These are phyloP conservation scores for Pseudochromis fuscus DNA, from an alignment of 2,797 vertebrate genomes.

Conservation along the genomic window DNA sequence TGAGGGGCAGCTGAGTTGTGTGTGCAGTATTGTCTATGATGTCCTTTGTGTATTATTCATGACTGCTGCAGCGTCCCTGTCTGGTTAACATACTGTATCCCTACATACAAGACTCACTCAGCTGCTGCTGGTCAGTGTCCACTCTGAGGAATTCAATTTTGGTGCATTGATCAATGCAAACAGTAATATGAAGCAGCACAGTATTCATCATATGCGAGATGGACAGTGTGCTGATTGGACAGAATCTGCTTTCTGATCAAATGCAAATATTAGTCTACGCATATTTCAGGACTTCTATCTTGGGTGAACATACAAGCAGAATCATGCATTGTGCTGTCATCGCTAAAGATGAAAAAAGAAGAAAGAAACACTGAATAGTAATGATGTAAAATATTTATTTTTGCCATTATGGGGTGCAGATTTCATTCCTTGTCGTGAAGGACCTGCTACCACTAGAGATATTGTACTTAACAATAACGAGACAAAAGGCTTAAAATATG, in stretches of 20 bases:
- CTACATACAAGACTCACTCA: conserved; percentile 48
- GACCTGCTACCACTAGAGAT: too few species aligned
- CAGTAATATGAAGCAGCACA: not conserved
- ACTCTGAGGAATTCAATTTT: conserved; percentile 30
- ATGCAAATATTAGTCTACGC: too few species aligned
- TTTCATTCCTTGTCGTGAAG: too few species aligned
- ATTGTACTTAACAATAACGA: too few species aligned
- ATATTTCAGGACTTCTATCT: too few species aligned
- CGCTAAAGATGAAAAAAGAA: too few species aligned
- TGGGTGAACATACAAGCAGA: too few species aligned
- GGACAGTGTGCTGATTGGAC: conserved; percentile 3
- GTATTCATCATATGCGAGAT: not conserved
- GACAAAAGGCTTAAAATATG: too few species aligned
- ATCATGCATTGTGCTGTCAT: too few species aligned
- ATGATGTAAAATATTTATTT: too few species aligned
- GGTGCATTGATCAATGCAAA: conserved; percentile 6
- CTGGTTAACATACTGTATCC: conserved; percentile 75
- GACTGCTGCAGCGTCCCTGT: conserved; percentile 77
- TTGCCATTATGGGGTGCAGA: too few species aligned
- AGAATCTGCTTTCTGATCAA: not conserved
- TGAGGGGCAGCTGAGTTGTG: conserved; percentile 50
- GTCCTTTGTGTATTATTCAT: conserved; percentile 87
- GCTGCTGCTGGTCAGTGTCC: conserved; percentile 54
- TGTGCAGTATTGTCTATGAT: conserved; percentile 73
- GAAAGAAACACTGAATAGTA: too few species aligned